Evolutionary conservation across 1,140 invertebrate species (phyloP).

Genomic region (Neocloeon triangulifer): DNA sequence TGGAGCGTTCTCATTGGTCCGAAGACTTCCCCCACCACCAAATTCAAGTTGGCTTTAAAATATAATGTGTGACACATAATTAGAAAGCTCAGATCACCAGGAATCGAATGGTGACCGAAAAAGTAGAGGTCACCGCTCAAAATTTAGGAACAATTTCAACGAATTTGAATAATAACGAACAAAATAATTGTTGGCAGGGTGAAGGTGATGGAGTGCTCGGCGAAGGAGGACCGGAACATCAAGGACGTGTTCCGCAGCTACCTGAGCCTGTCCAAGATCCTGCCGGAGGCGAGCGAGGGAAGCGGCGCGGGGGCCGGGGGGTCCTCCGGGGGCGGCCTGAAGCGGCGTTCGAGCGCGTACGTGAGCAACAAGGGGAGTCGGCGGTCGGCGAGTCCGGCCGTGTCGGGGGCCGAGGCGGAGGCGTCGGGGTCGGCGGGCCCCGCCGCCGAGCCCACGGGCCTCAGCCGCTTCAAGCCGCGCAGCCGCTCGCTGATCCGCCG

Average conservation of each 20-base stretch:
- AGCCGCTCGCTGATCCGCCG: constrained; percentile 54
- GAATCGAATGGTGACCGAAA: no score
- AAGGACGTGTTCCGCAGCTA: constrained; percentile 52
- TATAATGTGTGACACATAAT: no score
- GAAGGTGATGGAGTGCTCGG: constrained; percentile 59
- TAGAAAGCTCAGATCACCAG: no score
- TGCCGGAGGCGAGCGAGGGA: constrained; percentile 27
- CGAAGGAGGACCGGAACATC: constrained; percentile 54
- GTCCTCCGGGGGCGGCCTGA: constrained; percentile 20
- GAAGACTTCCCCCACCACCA: no score
- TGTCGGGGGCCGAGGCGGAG: constrained; percentile 15
- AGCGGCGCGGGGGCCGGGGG: not conserved
- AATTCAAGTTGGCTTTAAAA: no score
- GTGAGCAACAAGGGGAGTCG: constrained; percentile 22
- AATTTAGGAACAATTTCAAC: no score
- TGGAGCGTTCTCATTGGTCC: no score
- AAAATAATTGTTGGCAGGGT: constrained; percentile 22
- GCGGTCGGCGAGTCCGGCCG: constrained; percentile 12
- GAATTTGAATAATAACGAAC: no score
- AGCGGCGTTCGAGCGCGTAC: constrained; percentile 49
- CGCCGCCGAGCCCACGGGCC: constrained; percentile 14
- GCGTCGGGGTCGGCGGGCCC: constrained; percentile 11
- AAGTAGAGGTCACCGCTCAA: no score
- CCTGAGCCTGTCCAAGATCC: constrained; percentile 39
- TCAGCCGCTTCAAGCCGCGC: constrained; percentile 30